Base-by-base conservation (phyloP, 1,140 invertebrate species). In the Lepidostoma basale region DNA sequence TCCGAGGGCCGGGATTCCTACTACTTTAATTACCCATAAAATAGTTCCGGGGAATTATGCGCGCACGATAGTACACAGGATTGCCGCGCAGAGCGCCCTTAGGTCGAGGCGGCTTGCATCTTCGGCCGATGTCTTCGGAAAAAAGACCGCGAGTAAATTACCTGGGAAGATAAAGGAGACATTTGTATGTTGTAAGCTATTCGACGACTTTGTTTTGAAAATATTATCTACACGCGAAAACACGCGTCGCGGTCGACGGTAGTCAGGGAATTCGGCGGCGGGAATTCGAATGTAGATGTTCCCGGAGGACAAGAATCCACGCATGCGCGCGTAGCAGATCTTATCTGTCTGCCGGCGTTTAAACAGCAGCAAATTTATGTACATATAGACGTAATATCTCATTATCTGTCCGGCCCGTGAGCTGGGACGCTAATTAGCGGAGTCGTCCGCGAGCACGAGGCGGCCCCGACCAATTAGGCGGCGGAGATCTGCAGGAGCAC, bases 381-480 rank as follows among this genome's bases (percentile, higher is more conserved):
- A 65, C 62, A 60, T 45, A 65, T 56, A 69, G 68, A 44, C 45
- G 62, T 69, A 64, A 69, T 69, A 69, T 69, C 60, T 69, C 68
- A 69, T 69, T 47, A n/a, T n/a, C 39, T 67, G 65, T 67, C 65
- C 68, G 52, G 30, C 49, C 28, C 23, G 49, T 28, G 49, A 18
- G 52, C 52, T 33, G 56, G 30, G 25, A 12, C 33, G 56, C 30
- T 59, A 59, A 47, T 69, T 69, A 52, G 52, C 68, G 52, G 44
- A 6, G 30, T 5, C 5, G 12, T 12, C 30, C 30, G 5, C 30
- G n/a, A 1, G 2, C 5, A 2, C 9, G 33, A 36, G 23, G 22
- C 45, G 22, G 14, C 45, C 45, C n/a, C 44, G 44, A 20, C 45
- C 45, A 49, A 49, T 49, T 49, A 49, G 45, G 45, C 20, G 45